These are phyloP conservation scores for Phania funesta DNA, from an alignment of 2,888 invertebrate genomes.

Conservation along the genomic window DNA sequence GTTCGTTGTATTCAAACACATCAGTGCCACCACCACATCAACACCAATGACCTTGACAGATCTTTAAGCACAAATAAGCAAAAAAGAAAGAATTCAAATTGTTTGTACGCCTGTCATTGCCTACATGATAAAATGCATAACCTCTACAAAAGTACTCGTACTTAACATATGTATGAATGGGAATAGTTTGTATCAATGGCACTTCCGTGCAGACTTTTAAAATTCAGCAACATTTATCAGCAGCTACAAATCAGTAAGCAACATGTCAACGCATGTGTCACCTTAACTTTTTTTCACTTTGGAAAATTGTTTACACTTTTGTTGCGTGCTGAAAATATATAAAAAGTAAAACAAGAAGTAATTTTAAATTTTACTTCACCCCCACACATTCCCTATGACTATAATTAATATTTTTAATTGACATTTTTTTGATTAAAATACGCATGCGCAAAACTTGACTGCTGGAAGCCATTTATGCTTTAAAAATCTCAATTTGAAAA, in stretches of 20 bases:
- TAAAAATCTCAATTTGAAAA: not conserved
- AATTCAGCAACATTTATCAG: constrained; percentile 55
- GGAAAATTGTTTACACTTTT: constrained; percentile 1
- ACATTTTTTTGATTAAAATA: not conserved
- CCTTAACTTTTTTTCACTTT: constrained; percentile 14
- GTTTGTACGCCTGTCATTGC: constrained; percentile 53
- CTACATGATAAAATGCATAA: constrained; percentile 20
- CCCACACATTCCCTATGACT: constrained; percentile 23
- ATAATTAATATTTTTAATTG: not conserved
- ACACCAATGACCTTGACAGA: constrained; percentile 53
- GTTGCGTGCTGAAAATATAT: constrained; percentile 52
- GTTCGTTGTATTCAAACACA: constrained; percentile 30
- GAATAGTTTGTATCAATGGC: constrained; percentile 45
- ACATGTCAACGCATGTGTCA: constrained; percentile 63
- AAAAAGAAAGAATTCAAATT: constrained; percentile 52
- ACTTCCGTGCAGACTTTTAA: constrained; percentile 53
- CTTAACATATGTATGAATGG: constrained; percentile 1
- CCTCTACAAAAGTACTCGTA: constrained; percentile 22
- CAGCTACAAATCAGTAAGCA: constrained; percentile 58
- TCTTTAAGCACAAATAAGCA: constrained; percentile 25
- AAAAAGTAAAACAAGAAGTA: constrained; percentile 5
- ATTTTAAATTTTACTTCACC: not conserved
- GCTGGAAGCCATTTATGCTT: constrained; percentile 1
- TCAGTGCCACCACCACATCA: constrained; percentile 12
- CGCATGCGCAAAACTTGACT: not conserved